Base-by-base conservation (phyloP, 1,140 invertebrate genomes). In the Globodera ellingtonae region DNA sequence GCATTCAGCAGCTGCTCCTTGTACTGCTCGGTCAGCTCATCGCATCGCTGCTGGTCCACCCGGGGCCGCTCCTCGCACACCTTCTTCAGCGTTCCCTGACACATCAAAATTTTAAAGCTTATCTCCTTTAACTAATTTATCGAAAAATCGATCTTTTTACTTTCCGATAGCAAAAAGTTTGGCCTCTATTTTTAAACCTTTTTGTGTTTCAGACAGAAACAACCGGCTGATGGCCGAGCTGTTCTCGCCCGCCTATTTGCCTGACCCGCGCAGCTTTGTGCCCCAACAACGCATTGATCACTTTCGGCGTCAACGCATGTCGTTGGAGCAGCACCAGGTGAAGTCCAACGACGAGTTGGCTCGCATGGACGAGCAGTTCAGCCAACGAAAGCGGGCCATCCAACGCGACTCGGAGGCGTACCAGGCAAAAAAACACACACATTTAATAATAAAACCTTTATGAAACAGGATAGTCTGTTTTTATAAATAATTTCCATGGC, bases 201-300 rank as follows among this genome's bases (percentile, higher is more conserved):
- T n/a, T n/a, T n/a, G n/a, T n/a, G n/a, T n/a, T n/a, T 24, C 24
- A 77, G 86, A 88, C 62, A 66, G 86, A 67, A 86, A 88, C 75
- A 87, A 89, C 66, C 86, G 86, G 10, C 77, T 88, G 13, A 89
- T 88, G 79, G 74, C 81, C 50, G 86, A 88, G 15, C 78, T 88
- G 6, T 89, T 88, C 66, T 78, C 82, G 24, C 65, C 84, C 15
- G 72, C 47, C 35, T 83, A 86, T 66, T 78, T 88, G 18, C 85
- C 87, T 35, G 86, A 88, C 67, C 86, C 87, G 0, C 78, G 86
- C 35, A 89, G 72, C 35, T 71, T 87, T 48, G 83, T 82, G 62
- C 86, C 75, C 13, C 81, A 82, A 74, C 81, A 82, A 52, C 66
- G 78, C 50, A 83, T 82, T 18, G 81, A 82, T 15, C 81, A 82